Evolutionary conservation across 1,140 invertebrate species (phyloP).

Genomic region (Megalopta genalis): DNA sequence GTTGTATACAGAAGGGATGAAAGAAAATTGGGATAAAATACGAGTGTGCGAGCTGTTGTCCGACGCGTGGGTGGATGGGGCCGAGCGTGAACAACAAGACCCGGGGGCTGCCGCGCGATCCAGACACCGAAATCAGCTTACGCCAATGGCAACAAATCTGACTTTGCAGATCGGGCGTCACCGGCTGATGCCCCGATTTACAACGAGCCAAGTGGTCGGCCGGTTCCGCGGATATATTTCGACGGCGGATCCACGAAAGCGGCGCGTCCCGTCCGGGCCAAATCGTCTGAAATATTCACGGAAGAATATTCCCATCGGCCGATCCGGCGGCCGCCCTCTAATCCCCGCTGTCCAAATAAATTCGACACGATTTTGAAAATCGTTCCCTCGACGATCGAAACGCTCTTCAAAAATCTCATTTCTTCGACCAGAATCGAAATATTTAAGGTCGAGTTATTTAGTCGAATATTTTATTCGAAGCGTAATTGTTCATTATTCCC

Average conservation of each 20-base stretch:
- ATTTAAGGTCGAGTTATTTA: too few species aligned
- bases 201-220: constrained; percentile 24
- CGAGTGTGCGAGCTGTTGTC: too few species aligned
- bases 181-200: constrained; percentile 48
- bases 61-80: not conserved
- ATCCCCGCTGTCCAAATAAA: not conserved
- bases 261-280: not conserved
- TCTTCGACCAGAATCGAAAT: too few species aligned
- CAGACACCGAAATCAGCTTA: constrained; percentile 59
- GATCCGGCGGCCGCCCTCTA: too few species aligned
- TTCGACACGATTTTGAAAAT: too few species aligned
- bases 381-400: too few species aligned
- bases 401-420: too few species aligned
- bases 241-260: not conserved
- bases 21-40: too few species aligned
- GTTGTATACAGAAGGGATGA: too few species aligned
- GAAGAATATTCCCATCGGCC: constrained; percentile 4
- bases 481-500: too few species aligned
- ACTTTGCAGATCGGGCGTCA: constrained; percentile 41
- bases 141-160: constrained; percentile 54
- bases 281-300: constrained; percentile 11
- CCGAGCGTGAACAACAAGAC: not conserved
- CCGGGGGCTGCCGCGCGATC: not conserved
- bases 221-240: constrained; percentile 19
- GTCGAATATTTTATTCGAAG: too few species aligned